A percentile compares a stretch with the other conserved stretches of the same genome.
Conservation (phyloP, 2,888 invertebrate genomes). For the Catonia carolina region DNA sequence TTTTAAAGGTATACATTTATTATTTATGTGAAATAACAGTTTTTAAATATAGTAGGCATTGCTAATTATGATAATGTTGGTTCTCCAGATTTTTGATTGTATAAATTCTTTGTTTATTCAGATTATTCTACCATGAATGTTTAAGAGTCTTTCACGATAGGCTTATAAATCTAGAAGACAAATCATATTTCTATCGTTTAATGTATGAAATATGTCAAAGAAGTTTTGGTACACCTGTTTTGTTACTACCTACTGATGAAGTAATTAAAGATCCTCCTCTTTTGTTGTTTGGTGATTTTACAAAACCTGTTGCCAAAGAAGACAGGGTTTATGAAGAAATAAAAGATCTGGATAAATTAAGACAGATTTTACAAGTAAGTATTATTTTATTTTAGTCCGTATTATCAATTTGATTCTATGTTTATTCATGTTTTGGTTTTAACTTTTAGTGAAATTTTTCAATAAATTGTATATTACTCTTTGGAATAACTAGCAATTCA, state of each 20-base stretch:
- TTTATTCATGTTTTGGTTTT: no score
- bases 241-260: slow-evolving; percentile 51
- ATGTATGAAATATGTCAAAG: slow-evolving; percentile 60
- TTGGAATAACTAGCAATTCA: no score
- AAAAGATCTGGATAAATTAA: slow-evolving; percentile 62
- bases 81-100: no score
- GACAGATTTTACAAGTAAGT: slow-evolving; percentile 58
- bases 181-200: slow-evolving; percentile 67
- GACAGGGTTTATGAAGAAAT: slow-evolving; percentile 79
- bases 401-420: no score
- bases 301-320: slow-evolving; percentile 63
- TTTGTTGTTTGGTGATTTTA: slow-evolving; percentile 80
- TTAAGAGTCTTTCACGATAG: slow-evolving; percentile 88
- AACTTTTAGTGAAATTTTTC: no score
- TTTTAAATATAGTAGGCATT: no score
- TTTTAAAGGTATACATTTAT: no score
- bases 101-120: no score
- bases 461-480: no score
- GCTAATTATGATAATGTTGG: no score
- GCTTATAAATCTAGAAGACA: slow-evolving; percentile 72
- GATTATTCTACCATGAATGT: slow-evolving; percentile 88
- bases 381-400: no score
- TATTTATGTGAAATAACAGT: no score
- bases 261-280: slow-evolving; percentile 55
- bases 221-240: slow-evolving; percentile 54